Conservation (phyloP, 1,140 invertebrate genomes). For the Homalodisca vitripennis region DNA sequence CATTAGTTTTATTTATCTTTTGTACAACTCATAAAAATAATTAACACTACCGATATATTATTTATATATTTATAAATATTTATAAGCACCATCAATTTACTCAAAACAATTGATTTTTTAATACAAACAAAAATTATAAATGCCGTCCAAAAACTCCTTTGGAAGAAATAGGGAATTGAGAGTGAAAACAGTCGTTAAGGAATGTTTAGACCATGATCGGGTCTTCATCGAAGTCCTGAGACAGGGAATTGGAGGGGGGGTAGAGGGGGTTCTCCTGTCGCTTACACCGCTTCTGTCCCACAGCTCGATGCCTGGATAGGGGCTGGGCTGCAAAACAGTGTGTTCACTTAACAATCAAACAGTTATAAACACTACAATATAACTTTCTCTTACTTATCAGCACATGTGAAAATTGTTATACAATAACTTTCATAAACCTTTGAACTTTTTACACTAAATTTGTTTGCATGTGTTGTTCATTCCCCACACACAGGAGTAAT, state of each 20-base stretch:
- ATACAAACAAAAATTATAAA: not conserved
- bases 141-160: not conserved
- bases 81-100: slow-evolving; percentile 20
- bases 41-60: slow-evolving; percentile 7
- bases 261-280: slow-evolving; percentile 13
- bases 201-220: slow-evolving; percentile 46
- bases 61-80: slow-evolving; percentile 21
- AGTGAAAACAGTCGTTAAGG: no score
- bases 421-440: not conserved
- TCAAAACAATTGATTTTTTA: not conserved
- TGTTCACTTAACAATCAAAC: not conserved
- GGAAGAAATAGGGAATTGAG: not conserved
- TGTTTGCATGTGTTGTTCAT: no score
- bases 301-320: slow-evolving; percentile 32
- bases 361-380: not conserved
- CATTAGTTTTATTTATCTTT: not conserved
- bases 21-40: slow-evolving; percentile 17
- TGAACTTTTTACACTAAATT: not conserved
- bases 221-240: slow-evolving; percentile 45
- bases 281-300: slow-evolving; percentile 36
- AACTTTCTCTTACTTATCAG: not conserved
- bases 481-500: no score
- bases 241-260: slow-evolving; percentile 20
- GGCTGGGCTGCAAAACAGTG: slow-evolving; percentile 34
- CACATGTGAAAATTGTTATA: not conserved